phyloP scores from a whole-genome alignment of 2,113 vertebrate species.

The Odocoileus hemionus region DNA sequence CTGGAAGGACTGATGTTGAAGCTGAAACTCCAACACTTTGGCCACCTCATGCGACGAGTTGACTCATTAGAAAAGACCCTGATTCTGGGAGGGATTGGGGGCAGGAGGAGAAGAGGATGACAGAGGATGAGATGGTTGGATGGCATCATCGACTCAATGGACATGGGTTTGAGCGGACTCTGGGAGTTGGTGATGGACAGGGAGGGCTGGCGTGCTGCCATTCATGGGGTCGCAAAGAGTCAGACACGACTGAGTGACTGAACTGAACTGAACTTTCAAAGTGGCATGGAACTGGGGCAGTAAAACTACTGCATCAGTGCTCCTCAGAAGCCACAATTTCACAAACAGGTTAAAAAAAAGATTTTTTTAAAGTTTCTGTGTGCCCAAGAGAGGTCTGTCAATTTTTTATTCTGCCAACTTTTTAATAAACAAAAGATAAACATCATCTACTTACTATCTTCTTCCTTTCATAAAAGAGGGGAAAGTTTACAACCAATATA shows the following conservation, averaged over 20 bases:
- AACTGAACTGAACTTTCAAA: neutral
- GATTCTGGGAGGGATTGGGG: neutral
- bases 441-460: neutral
- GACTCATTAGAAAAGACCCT: neutral
- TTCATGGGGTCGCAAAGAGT: neutral
- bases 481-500: neutral
- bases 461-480: neutral
- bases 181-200: neutral
- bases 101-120: neutral
- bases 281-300: neutral
- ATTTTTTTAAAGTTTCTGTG: neutral
- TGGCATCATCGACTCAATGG: neutral
- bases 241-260: rapidly evolving
- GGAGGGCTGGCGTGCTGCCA: neutral
- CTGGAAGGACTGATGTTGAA: neutral
- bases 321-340: neutral
- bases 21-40: neutral
- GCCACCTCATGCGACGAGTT: neutral
- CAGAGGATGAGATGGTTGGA: neutral
- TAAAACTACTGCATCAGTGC: neutral
- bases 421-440: neutral
- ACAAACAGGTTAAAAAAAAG: neutral
- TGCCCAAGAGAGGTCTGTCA: neutral
- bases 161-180: neutral
- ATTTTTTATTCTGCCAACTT: neutral